Evolutionary conservation across 2,888 invertebrate genomes (phyloP), one percentile per base, ranked within the genome.

Genomic region (Sympetrum striolatum): DNA sequence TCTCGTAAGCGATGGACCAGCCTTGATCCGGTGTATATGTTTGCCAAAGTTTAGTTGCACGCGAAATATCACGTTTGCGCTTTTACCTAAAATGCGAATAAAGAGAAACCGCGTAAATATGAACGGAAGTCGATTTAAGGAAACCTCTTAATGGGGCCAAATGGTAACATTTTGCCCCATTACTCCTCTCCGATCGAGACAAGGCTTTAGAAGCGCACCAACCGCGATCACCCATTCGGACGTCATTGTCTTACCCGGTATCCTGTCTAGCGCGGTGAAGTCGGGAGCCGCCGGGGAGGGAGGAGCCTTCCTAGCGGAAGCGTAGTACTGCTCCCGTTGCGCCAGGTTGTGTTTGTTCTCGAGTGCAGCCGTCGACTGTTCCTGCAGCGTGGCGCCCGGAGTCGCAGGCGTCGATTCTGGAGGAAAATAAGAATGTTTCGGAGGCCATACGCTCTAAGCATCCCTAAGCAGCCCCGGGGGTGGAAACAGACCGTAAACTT

Each of bases 191-290:
- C 10, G 44, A 44, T 44, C 10, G 44, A 44, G 44, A 44, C 44
- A 64, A 12, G 64, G n/a, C n/a, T n/a, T n/a, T n/a, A n/a, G 8
- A n/a, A 4, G 25, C n/a, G n/a, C 12, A 64, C 22, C n/a, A 44
- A 44, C 22, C 25, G 5, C 64, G 64, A 64, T 2, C 64, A 64
- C 64, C 18, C 64, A 64, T 64, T 64, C 25, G n/a, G 25, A 64
- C 64, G 64, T 64, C 64, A 64, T 64, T 73, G 25, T 37, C 86
- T 39, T 91, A 92, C 92, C 92, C 73, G 92, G 92, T 73, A 92
- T 92, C 35, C 92, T 91, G 58, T 92, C 92, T 31, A 91, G 81
- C 58, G 93, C 93, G 1, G 91, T 90, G 80, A 91, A 91, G 25
- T 91, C 91, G 58, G 91, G 91, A 15, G 86, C 37, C 12, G 91